phyloP scores from a whole-genome alignment of 2,113 vertebrate species.

The Bufo gargarizans region DNA sequence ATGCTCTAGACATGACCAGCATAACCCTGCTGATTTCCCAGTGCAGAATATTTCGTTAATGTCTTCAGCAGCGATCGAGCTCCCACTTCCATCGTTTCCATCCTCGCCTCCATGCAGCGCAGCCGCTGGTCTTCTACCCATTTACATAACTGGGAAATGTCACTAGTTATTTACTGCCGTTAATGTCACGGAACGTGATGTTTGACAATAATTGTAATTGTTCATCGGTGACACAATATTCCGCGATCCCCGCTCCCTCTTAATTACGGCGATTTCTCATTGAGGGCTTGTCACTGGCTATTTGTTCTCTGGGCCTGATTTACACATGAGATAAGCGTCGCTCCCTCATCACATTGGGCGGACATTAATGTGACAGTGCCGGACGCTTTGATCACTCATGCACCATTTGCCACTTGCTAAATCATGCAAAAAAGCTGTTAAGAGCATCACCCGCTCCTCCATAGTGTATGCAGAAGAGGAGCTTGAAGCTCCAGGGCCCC shows the following conservation, averaged over 20 bases:
- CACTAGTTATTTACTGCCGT: slow-evolving; percentile 42
- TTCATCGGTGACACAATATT: slow-evolving; percentile 23
- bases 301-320: slow-evolving; percentile 18
- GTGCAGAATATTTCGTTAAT: too few relatives aligned
- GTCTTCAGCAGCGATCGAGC: too few relatives aligned
- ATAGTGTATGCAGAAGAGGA: not conserved
- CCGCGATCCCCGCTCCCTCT: not conserved
- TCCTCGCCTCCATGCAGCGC: not conserved
- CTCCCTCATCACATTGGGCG: not conserved
- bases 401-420: slow-evolving; percentile 22
- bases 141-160: slow-evolving; percentile 35
- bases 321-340: slow-evolving; percentile 15
- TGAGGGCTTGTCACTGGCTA: not conserved
- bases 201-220: slow-evolving; percentile 33
- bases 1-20: too few relatives aligned
- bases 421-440: slow-evolving; percentile 16
- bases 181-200: slow-evolving; percentile 36
- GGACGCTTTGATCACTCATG: not conserved
- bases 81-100: not conserved
- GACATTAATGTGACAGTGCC: slow-evolving; percentile 13
- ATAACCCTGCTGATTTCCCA: too few relatives aligned
- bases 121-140: not conserved
- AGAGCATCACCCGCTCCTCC: not conserved
- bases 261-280: slow-evolving; percentile 35
- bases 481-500: too few relatives aligned